A percentile compares a stretch with the other conserved stretches of the same genome.
phyloP scores from a whole-genome alignment of 2,797 vertebrate species.

The Micropoecilia bifurca region DNA sequence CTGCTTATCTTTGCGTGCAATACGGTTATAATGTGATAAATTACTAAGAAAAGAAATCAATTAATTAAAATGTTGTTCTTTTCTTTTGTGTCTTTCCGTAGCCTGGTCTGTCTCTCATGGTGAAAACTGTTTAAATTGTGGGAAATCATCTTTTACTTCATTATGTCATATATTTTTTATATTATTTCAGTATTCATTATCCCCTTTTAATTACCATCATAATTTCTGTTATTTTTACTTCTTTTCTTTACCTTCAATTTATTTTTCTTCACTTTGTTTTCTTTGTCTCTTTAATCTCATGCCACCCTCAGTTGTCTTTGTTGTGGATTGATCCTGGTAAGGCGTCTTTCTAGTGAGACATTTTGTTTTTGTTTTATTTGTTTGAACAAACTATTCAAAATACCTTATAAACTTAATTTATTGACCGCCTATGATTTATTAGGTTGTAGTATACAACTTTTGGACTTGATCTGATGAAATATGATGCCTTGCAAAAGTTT shows the following conservation, averaged over 20 bases:
- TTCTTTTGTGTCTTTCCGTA: constrained; percentile 33
- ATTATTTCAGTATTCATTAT: constrained; percentile 37
- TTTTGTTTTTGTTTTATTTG: constrained; percentile 57
- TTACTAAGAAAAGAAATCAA: constrained; percentile 44
- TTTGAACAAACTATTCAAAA: constrained; percentile 37
- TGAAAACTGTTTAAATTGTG: constrained; percentile 53
- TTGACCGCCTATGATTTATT: constrained; percentile 61
- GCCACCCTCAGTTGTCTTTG: constrained; percentile 70
- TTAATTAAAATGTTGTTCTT: constrained; percentile 37
- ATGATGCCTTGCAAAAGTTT: neutral
- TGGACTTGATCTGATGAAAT: constrained; percentile 42
- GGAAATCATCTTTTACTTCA: constrained; percentile 52
- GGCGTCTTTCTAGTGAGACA: constrained; percentile 65
- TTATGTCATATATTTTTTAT: constrained; percentile 49
- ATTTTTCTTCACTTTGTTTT: constrained; percentile 52
- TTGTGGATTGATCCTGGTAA: constrained; percentile 78
- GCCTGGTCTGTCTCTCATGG: constrained; percentile 22
- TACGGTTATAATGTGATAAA: constrained; percentile 34
- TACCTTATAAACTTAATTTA: constrained; percentile 45
- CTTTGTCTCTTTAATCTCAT: constrained; percentile 69
- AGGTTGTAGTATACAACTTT: constrained; percentile 51
- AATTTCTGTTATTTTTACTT: constrained; percentile 14
- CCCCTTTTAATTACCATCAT: constrained; percentile 62
- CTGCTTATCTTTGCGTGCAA: constrained; percentile 32
- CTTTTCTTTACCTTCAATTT: constrained; percentile 50